phyloP scores from a whole-genome alignment of 2,797 vertebrate species.

The Taeniopygia guttata region DNA sequence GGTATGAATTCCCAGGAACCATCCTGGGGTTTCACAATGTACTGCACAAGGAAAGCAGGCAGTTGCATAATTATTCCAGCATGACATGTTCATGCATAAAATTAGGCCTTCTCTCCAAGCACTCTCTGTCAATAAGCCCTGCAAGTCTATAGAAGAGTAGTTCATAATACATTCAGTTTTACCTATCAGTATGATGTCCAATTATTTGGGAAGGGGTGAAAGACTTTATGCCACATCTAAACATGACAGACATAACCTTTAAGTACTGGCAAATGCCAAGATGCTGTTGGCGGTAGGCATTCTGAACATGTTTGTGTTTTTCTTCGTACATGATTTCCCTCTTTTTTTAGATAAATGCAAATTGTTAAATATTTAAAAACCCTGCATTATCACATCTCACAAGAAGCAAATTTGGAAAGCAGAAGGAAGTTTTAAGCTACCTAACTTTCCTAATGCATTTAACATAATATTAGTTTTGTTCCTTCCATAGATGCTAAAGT shows the following conservation, averaged over 20 bases:
- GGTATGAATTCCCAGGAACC: not conserved
- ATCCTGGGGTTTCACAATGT: not conserved
- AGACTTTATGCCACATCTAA: conserved; percentile 69
- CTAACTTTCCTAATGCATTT: not conserved
- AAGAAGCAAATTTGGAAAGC: not conserved
- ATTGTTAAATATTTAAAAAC: conserved; percentile 34
- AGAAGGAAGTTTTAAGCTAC: not conserved
- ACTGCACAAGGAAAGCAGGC: conserved; percentile 48
- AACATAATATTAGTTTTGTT: not conserved
- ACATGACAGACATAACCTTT: conserved; percentile 75
- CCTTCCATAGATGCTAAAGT: not conserved
- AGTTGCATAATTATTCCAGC: conserved; percentile 67
- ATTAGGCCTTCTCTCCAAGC: conserved; percentile 68
- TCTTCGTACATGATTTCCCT: not conserved
- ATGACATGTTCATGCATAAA: conserved; percentile 63
- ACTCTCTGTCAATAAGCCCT: conserved; percentile 66
- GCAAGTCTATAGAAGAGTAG: conserved; percentile 28
- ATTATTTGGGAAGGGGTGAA: conserved; percentile 77
- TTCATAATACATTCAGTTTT: conserved; percentile 68
- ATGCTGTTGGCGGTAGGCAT: conserved; percentile 59
- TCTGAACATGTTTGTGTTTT: conserved; percentile 62
- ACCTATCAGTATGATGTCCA: conserved; percentile 73
- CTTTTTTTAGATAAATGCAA: conserved; percentile 49
- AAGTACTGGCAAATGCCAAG: conserved; percentile 71
- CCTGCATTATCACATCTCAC: not conserved